Evolutionary conservation across 2,113 vertebrate species (phyloP).

Genomic region (western clawed frog (Xenopus tropicalis)): DNA sequence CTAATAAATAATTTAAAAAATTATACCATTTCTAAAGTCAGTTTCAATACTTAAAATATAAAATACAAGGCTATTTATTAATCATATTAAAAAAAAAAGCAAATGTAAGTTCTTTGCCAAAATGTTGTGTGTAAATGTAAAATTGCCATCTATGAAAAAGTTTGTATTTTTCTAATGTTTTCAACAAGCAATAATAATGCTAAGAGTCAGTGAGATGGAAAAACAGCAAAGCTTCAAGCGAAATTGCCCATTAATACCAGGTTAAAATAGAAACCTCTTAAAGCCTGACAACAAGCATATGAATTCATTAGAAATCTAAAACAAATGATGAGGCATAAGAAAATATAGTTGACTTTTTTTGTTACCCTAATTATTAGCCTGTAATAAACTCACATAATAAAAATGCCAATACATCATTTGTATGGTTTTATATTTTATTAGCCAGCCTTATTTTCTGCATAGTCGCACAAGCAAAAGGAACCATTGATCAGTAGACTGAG

Average conservation of each 20-base stretch:
- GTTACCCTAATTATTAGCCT: not conserved
- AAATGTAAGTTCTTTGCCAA: not conserved
- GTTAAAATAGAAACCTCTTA: slow-evolving; percentile 16
- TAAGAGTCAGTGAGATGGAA: slow-evolving; percentile 22
- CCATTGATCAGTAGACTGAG: too few species aligned
- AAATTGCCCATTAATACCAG: slow-evolving; percentile 14
- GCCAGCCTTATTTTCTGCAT: too few species aligned
- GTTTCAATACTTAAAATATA: too few species aligned
- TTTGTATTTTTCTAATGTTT: not conserved
- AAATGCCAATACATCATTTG: too few species aligned
- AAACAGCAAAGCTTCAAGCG: slow-evolving; percentile 17
- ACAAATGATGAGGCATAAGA: not conserved
- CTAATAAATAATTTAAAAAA: too few species aligned
- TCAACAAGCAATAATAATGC: slow-evolving; percentile 3
- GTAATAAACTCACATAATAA: too few species aligned
- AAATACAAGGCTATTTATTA: too few species aligned
- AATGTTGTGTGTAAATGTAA: not conserved
- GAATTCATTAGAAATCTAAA: not conserved
- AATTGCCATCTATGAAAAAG: not conserved
- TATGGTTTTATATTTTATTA: too few species aligned
- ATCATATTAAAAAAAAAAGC: not conserved
- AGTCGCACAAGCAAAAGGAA: too few species aligned
- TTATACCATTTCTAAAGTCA: too few species aligned
- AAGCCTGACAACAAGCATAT: not conserved
- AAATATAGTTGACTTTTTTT: not conserved